These are phyloP conservation scores for Glaucidium brasilianum DNA, from an alignment of 2,113 vertebrate species.

Conservation along the genomic window DNA sequence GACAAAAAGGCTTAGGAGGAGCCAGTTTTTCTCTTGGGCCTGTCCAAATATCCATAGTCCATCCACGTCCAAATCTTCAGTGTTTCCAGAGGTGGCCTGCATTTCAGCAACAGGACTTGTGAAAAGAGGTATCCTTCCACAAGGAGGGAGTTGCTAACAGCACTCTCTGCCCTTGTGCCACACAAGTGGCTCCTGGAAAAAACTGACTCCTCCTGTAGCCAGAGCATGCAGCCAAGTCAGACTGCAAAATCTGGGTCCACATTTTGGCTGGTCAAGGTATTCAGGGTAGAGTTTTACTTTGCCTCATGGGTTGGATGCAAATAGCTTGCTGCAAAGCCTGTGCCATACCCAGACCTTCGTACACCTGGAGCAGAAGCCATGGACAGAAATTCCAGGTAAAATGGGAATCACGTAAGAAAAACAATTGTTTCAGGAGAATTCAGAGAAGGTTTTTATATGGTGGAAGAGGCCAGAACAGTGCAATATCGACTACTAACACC, in stretches of 20 bases:
- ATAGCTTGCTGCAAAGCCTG: not conserved
- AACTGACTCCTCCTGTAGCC: not conserved
- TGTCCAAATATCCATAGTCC: not conserved
- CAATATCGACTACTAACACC: not conserved
- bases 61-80: not conserved
- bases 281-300: not conserved
- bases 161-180: fast-evolving
- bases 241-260: not conserved
- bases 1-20: not conserved
- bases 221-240: not conserved
- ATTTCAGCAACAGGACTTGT: not conserved
- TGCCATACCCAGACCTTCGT: not conserved
- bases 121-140: not conserved
- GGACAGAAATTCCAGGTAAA: not conserved
- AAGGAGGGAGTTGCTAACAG: not conserved
- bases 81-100: not conserved
- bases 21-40: not conserved
- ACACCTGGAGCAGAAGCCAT: not conserved
- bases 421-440: not conserved
- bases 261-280: not conserved
- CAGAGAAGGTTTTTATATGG: not conserved
- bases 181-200: not conserved
- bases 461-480: not conserved
- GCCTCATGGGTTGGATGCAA: not conserved
- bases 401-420: not conserved